phyloP scores from a whole-genome alignment of 2,113 vertebrate species.

The Zootoca vivipara region DNA sequence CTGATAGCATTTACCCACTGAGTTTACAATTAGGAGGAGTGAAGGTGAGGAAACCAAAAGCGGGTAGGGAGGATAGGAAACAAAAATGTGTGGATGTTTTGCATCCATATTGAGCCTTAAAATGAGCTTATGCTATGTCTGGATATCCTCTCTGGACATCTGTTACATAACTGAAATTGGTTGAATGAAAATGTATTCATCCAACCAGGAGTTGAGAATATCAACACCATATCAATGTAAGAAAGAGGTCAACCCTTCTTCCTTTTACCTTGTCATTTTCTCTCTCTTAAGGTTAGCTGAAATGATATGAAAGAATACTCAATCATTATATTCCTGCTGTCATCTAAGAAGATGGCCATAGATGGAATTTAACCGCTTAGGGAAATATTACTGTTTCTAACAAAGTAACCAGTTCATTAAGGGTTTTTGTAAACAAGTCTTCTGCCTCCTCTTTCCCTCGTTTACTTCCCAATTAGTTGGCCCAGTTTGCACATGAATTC shows the following conservation, averaged over 20 bases:
- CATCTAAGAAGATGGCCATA: background rate
- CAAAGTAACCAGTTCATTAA: background rate
- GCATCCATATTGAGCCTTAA: background rate
- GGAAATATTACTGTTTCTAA: background rate
- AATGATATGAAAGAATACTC: background rate
- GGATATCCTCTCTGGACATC: background rate
- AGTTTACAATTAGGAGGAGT: background rate
- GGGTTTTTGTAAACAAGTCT: background rate
- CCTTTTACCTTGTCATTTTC: background rate
- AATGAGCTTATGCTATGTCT: background rate
- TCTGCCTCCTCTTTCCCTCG: background rate
- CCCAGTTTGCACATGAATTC: background rate
- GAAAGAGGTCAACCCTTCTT: background rate
- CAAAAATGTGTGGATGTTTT: background rate
- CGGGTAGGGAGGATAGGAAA: background rate
- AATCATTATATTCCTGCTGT: background rate
- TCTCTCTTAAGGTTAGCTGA: background rate
- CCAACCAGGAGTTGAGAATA: background rate
- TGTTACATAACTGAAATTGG: background rate
- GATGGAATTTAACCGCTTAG: background rate
- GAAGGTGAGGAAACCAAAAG: background rate
- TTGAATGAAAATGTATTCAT: background rate
- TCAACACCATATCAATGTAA: background rate
- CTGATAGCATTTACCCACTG: background rate
- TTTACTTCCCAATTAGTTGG: background rate